phyloP scores from a whole-genome alignment of 2,888 invertebrate genomes.

The Leptura quadrifasciata region DNA sequence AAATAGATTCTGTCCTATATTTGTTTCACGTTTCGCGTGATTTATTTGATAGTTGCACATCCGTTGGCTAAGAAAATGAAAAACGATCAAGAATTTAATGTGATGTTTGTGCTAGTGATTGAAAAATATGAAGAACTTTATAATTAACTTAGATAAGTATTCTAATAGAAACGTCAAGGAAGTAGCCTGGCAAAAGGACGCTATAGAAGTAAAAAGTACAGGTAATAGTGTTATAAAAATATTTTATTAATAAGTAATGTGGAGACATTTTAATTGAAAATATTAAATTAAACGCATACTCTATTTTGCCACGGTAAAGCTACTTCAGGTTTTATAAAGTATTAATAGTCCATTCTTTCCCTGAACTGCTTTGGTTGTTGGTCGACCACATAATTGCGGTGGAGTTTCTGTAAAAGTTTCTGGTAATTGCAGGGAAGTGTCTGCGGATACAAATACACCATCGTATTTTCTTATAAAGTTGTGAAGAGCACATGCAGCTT shows the following conservation, averaged over 20 bases:
- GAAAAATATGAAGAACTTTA: not conserved
- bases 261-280: not conserved
- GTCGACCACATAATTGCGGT: not conserved
- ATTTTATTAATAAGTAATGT: too few relatives aligned
- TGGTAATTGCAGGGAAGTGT: too few relatives aligned
- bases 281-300: not conserved
- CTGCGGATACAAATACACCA: too few relatives aligned
- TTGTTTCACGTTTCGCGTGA: not conserved
- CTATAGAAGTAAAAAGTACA: not conserved
- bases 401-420: too few relatives aligned
- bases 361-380: too few relatives aligned
- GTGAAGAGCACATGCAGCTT: not conserved
- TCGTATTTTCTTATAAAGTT: not conserved
- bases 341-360: too few relatives aligned
- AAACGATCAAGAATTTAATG: not conserved
- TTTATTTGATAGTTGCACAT: too few relatives aligned
- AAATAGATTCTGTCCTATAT: conserved; percentile 11
- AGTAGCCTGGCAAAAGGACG: not conserved
- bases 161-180: not conserved
- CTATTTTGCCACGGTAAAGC: not conserved
- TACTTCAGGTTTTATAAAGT: too few relatives aligned
- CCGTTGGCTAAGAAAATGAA: not conserved
- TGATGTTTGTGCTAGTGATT: not conserved
- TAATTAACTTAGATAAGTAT: not conserved
- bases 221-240: not conserved